Evolutionary conservation across 2,888 invertebrate species (phyloP).

Genomic region (Stegana nigrithorax): DNA sequence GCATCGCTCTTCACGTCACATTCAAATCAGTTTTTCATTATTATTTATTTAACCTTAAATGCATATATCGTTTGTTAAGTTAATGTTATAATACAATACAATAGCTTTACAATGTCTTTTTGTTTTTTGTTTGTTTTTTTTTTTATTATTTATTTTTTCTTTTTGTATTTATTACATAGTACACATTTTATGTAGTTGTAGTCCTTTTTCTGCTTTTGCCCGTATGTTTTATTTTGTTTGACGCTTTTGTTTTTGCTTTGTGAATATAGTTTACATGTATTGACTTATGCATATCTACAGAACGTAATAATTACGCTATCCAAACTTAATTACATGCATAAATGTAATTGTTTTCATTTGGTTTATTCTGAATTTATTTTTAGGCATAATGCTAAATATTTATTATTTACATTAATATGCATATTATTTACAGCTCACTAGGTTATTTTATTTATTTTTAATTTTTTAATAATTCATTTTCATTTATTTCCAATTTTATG

Average conservation of each 20-base stretch:
- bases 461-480: slow-evolving; percentile 13
- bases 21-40: no score
- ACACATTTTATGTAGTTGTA: background rate
- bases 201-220: background rate
- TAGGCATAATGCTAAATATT: slow-evolving; percentile 28
- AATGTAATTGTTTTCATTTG: slow-evolving; percentile 32
- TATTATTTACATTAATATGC: slow-evolving; percentile 46
- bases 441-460: slow-evolving; percentile 12
- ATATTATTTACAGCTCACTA: slow-evolving; percentile 42
- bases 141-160: background rate
- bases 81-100: no score
- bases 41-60: background rate
- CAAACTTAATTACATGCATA: slow-evolving; percentile 19
- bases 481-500: background rate
- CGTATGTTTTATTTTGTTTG: background rate
- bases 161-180: background rate
- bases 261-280: no score
- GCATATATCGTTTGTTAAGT: no score
- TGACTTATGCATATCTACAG: slow-evolving; percentile 2
- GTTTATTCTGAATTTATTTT: slow-evolving; percentile 25
- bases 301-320: background rate
- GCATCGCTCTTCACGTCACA: no score
- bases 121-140: background rate
- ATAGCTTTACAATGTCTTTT: background rate
- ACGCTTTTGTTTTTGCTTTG: no score